phyloP scores from a whole-genome alignment of 2,888 invertebrate species.

The Acheta domesticus region DNA sequence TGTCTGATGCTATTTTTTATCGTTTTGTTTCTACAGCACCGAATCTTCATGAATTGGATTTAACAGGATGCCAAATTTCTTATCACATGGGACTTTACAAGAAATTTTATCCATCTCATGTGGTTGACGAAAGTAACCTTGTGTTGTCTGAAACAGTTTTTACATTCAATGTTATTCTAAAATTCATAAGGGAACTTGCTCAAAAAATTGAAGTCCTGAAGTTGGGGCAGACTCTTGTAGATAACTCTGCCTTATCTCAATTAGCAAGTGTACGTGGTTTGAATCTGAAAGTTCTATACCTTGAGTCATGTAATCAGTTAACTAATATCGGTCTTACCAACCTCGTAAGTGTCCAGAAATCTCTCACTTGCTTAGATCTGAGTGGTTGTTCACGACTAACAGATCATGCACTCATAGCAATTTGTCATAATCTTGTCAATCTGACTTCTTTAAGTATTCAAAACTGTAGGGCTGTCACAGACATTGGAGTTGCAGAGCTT shows the following conservation, averaged over 20 bases:
- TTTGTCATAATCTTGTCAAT: constrained; percentile 57
- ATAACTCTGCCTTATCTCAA: constrained; percentile 57
- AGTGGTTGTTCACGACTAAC: constrained; percentile 63
- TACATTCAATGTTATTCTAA: constrained; percentile 64
- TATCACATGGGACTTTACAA: constrained; percentile 66
- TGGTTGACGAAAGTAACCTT: constrained; percentile 42
- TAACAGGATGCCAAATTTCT: constrained; percentile 66
- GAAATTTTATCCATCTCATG: constrained; percentile 59
- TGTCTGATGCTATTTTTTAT: constrained; percentile 70
- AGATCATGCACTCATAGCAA: constrained; percentile 59
- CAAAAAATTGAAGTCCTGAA: constrained; percentile 57
- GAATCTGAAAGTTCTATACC: constrained; percentile 52
- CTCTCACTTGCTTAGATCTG: constrained; percentile 58
- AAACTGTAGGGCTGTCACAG: constrained; percentile 63
- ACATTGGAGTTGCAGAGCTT: constrained; percentile 57
- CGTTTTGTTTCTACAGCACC: constrained; percentile 61
- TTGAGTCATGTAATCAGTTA: constrained; percentile 61
- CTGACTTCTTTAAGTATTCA: constrained; percentile 60
- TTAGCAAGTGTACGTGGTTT: constrained; percentile 55
- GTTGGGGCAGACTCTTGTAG: constrained; percentile 66
- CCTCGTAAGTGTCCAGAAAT: constrained; percentile 56
- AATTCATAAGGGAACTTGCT: constrained; percentile 56
- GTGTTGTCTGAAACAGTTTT: constrained; percentile 66
- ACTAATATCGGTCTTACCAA: constrained; percentile 57
- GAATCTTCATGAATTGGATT: constrained; percentile 57